Evolutionary conservation across 2,113 vertebrate genomes (phyloP).

Genomic region (Dasyornis broadbenti): DNA sequence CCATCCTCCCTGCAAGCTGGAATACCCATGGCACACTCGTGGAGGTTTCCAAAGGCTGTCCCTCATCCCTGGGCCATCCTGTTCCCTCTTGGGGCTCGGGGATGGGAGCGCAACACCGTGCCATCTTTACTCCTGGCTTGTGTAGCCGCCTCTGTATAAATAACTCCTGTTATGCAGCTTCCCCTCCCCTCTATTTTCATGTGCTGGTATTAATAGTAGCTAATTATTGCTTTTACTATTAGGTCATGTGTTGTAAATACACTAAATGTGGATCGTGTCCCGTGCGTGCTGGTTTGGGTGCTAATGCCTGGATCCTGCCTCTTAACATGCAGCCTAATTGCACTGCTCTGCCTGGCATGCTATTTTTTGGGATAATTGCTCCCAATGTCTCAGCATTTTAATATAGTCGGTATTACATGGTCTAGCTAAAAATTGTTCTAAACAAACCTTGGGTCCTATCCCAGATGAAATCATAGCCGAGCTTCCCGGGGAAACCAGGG

Average conservation of each 20-base stretch:
- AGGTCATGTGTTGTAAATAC: slow-evolving; percentile 43
- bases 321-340: slow-evolving; percentile 35
- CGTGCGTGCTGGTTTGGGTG: not conserved
- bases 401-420: not conserved
- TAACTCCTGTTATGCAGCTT: not conserved
- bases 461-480: not conserved
- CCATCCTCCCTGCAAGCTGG: not conserved
- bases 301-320: slow-evolving; percentile 18
- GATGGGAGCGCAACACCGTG: rapidly evolving
- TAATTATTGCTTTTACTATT: slow-evolving; percentile 57
- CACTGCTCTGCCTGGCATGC: not conserved
- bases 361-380: slow-evolving; percentile 48
- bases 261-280: not conserved
- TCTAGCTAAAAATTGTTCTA: not conserved
- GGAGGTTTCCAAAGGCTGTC: not conserved
- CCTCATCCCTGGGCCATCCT: not conserved
- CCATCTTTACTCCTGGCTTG: not conserved
- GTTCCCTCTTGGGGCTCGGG: not conserved
- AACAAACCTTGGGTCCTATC: not conserved
- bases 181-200: not conserved
- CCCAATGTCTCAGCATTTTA: slow-evolving; percentile 20
- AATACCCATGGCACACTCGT: not conserved
- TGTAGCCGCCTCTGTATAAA: not conserved
- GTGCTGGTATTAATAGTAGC: slow-evolving; percentile 31
- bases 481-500: not conserved